Evolutionary conservation across 2,888 invertebrate species (phyloP).

Genomic region (Iselma pallidipennis): DNA sequence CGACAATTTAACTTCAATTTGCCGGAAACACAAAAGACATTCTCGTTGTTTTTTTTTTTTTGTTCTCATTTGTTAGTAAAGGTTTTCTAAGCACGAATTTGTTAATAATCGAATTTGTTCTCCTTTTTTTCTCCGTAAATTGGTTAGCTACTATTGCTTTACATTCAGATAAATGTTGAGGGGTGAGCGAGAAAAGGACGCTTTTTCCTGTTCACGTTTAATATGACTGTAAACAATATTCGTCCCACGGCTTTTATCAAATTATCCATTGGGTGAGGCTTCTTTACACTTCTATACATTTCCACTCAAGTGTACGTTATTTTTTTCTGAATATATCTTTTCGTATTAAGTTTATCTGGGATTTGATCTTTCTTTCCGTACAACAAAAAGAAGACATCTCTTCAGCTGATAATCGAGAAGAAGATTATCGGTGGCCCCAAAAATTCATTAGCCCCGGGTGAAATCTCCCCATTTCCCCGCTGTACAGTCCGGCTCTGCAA

Average conservation of each 20-base stretch:
- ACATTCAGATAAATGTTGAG: neutral
- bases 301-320: neutral
- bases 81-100: neutral
- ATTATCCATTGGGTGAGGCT: too few relatives aligned
- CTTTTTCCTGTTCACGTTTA: neutral
- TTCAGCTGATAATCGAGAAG: too few relatives aligned
- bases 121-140: too few relatives aligned
- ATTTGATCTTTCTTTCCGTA: too few relatives aligned
- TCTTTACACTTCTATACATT: neutral
- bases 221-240: neutral
- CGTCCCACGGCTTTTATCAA: neutral
- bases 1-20: neutral
- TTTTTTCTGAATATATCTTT: neutral
- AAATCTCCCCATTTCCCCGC: too few relatives aligned
- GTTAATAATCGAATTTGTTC: neutral
- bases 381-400: too few relatives aligned
- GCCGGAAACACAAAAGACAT: too few relatives aligned
- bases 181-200: neutral
- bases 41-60: too few relatives aligned
- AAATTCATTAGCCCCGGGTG: too few relatives aligned
- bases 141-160: neutral
- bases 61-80: too few relatives aligned
- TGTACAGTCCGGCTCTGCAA: too few relatives aligned
- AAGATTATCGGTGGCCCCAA: too few relatives aligned
- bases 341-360: neutral